These are phyloP conservation scores for Phengaris arion DNA, from an alignment of 2,888 invertebrate species.

Conservation along the genomic window DNA sequence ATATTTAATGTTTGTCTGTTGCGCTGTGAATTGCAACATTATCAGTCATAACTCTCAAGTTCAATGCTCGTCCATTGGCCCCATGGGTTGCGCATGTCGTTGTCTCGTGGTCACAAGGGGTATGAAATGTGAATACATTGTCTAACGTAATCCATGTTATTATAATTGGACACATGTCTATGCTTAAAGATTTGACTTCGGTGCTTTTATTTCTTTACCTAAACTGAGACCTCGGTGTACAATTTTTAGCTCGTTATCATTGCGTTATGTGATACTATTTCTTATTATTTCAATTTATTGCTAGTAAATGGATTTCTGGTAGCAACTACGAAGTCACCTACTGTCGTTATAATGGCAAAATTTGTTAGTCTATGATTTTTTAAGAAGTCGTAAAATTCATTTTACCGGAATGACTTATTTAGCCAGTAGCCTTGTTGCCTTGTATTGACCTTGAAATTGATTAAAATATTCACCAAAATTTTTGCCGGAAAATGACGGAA, in stretches of 20 bases:
- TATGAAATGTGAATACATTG: neutral
- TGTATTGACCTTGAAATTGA: no score
- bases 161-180: neutral
- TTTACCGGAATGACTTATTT: neutral
- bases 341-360: neutral
- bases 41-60: neutral
- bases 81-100: neutral
- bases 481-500: no score
- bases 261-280: neutral
- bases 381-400: neutral
- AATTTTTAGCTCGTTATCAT: neutral
- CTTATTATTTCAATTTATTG: no score
- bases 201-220: neutral
- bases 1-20: neutral
- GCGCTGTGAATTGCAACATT: slow-evolving; percentile 5
- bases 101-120: neutral
- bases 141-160: neutral
- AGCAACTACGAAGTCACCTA: neutral
- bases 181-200: neutral
- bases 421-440: no score
- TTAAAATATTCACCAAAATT: no score
- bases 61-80: slow-evolving; percentile 3
- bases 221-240: neutral
- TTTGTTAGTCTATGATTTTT: neutral
- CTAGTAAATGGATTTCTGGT: neutral